Conservation (phyloP, 2,113 vertebrate species). For the Antigone vipio region DNA sequence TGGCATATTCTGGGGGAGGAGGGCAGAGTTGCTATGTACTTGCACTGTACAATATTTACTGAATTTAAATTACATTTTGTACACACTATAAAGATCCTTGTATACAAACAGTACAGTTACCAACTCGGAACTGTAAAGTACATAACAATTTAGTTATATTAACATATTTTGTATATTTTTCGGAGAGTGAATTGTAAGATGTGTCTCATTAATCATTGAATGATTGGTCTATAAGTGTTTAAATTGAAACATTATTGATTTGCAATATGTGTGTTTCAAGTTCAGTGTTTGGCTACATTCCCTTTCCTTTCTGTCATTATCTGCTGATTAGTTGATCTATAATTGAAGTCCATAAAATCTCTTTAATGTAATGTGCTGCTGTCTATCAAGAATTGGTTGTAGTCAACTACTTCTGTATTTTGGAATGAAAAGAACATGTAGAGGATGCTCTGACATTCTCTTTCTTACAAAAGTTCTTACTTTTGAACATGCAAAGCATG, state of each 20-base stretch:
- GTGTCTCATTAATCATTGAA: neutral
- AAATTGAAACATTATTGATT: slow-evolving; percentile 44
- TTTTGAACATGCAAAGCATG: neutral
- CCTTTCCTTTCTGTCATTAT: slow-evolving; percentile 24
- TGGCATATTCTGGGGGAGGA: neutral
- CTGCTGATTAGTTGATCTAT: slow-evolving; percentile 55
- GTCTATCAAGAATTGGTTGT: neutral
- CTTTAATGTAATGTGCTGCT: slow-evolving; percentile 35
- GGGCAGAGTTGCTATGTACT: neutral
- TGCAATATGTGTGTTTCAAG: neutral
- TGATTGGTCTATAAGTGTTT: neutral
- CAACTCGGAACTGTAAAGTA: neutral
- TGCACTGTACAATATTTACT: neutral
- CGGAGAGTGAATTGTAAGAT: neutral
- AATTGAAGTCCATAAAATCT: slow-evolving; percentile 60
- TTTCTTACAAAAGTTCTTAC: neutral
- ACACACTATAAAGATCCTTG: neutral
- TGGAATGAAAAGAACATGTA: neutral
- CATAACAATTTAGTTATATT: neutral
- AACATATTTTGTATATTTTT: neutral
- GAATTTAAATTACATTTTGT: neutral
- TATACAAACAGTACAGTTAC: neutral
- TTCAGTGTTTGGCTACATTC: slow-evolving; percentile 19
- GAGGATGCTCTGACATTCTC: neutral
- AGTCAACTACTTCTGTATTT: slow-evolving; percentile 17